Evolutionary conservation across 2,113 vertebrate species (phyloP).

Genomic region (Lophura nycthemera): DNA sequence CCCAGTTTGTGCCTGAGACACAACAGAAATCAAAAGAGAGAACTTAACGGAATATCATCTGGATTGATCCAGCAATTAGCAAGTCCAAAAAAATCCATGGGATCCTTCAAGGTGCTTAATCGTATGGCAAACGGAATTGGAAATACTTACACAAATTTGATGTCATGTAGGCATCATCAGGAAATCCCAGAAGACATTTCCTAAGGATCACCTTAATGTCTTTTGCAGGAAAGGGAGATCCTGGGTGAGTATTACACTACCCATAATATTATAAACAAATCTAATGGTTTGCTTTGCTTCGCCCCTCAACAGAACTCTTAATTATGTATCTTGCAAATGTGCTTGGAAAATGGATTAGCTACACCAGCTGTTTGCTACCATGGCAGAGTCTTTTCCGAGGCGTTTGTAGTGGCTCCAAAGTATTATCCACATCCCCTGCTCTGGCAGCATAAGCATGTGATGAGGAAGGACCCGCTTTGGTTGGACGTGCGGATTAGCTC

Average conservation of each 20-base stretch:
- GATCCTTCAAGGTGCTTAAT: neutral
- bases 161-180: neutral
- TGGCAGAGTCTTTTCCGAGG: neutral
- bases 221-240: conserved; percentile 2
- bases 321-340: conserved; percentile 26
- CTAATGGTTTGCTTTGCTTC: conserved; percentile 32
- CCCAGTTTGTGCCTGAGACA: neutral
- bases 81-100: neutral
- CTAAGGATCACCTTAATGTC: neutral
- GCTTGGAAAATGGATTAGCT: conserved; percentile 52
- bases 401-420: neutral
- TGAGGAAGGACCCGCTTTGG: accelerated
- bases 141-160: conserved; percentile 26
- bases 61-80: neutral
- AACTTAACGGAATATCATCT: neutral
- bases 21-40: neutral
- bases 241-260: neutral
- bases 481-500: accelerated
- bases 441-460: accelerated
- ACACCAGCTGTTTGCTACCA: conserved; percentile 41
- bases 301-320: conserved; percentile 46
- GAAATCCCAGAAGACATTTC: neutral
- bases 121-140: neutral
- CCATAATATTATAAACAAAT: conserved; percentile 19
- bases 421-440: neutral